These are phyloP conservation scores for Iphiclides podalirius DNA, from an alignment of 2,888 invertebrate genomes.

Conservation along the genomic window DNA sequence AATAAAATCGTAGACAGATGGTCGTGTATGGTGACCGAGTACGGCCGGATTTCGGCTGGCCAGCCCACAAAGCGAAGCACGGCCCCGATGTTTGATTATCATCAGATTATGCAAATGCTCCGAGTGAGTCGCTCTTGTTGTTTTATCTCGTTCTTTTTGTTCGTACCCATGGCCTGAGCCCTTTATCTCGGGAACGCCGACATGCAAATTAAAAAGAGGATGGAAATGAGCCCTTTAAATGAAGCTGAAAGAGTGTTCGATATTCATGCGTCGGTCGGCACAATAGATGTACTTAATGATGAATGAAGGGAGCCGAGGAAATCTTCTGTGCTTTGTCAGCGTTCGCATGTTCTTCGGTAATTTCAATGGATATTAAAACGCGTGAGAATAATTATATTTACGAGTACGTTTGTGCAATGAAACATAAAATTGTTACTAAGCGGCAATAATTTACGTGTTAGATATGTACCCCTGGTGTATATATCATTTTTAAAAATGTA, in stretches of 20 bases:
- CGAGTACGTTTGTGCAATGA: conserved; percentile 13
- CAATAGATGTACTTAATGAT: conserved; percentile 68
- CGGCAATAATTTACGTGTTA: conserved; percentile 9
- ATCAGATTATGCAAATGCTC: conserved; percentile 79
- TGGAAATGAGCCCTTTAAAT: conserved; percentile 62
- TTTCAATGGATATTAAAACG: conserved; percentile 42
- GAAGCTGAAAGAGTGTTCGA: conserved; percentile 71
- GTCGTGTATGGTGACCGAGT: conserved; percentile 7
- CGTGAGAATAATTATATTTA: conserved; percentile 49
- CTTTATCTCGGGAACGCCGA: conserved; percentile 74
- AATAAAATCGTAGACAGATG: conserved; percentile 1
- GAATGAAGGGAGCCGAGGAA: conserved; percentile 57
- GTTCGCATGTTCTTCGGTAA: conserved; percentile 43
- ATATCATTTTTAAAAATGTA: too few relatives aligned
- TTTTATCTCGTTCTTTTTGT: conserved; percentile 69
- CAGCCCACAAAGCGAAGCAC: conserved; percentile 36
- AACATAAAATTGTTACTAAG: conserved; percentile 10
- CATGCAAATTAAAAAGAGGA: conserved; percentile 65
- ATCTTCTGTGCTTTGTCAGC: conserved; percentile 55
- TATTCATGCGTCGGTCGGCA: conserved; percentile 61
- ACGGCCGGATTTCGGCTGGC: conserved; percentile 27
- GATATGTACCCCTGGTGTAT: conserved; percentile 8
- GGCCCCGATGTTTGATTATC: conserved; percentile 72
- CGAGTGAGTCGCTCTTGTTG: conserved; percentile 73
- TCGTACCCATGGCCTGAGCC: conserved; percentile 58